A percentile compares a stretch with the other conserved stretches of the same genome.
Conservation (phyloP, 2,113 vertebrate species). For the Sapayoa aenigma region DNA sequence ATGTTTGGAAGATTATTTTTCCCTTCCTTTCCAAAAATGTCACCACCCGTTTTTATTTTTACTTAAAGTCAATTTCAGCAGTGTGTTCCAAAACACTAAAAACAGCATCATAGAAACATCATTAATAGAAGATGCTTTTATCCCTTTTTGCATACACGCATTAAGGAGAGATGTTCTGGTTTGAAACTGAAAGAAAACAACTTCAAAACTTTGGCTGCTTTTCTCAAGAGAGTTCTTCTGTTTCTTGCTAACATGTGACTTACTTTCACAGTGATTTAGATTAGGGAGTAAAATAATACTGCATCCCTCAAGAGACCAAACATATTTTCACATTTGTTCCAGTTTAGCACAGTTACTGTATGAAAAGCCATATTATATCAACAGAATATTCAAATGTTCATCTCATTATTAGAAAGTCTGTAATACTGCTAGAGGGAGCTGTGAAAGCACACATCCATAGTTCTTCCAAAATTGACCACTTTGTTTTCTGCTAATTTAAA, state of each 20-base stretch:
- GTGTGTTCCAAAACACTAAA: not conserved
- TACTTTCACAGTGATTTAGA: not conserved
- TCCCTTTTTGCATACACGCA: not conserved
- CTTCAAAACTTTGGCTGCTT: not conserved
- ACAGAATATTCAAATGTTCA: not conserved
- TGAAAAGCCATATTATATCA: not conserved
- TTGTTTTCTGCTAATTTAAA: not conserved
- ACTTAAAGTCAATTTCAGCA: not conserved
- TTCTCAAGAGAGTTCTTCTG: not conserved
- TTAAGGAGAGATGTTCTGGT: not conserved
- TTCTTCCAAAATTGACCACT: not conserved
- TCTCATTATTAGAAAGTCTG: not conserved
- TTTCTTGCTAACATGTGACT: not conserved
- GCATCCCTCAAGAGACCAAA: not conserved
- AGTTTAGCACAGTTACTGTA: not conserved
- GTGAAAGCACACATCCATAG: not conserved
- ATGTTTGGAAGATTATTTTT: not conserved
- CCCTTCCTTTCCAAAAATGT: not conserved
- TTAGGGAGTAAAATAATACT: not conserved
- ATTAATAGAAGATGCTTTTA: not conserved
- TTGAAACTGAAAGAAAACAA: not conserved
- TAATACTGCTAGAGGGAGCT: constrained; percentile 7
- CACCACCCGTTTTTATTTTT: not conserved
- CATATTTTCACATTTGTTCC: constrained; percentile 3
- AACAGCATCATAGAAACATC: not conserved